Conservation (phyloP, 2,113 vertebrate genomes). For the Phylloscopus trochilus region DNA sequence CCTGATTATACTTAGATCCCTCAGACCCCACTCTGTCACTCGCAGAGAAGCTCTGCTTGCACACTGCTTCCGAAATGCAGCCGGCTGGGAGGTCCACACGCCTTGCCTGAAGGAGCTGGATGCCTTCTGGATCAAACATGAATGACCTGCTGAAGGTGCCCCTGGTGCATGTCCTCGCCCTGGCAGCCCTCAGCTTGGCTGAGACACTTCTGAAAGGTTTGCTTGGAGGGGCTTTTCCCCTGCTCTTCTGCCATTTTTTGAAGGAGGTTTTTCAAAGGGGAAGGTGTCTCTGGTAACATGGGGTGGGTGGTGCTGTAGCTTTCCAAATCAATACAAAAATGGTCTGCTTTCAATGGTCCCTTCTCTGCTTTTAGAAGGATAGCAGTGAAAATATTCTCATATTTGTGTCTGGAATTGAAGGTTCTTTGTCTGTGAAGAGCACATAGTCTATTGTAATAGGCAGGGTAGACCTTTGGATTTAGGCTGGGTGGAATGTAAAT, state of each 20-base stretch:
- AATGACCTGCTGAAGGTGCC: slow-evolving; percentile 76
- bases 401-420: background rate
- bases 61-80: slow-evolving; percentile 72
- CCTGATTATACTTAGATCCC: slow-evolving; percentile 82
- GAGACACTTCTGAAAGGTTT: slow-evolving; percentile 86
- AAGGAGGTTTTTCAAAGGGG: background rate
- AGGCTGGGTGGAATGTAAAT: background rate
- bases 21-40: slow-evolving; percentile 67
- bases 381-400: background rate
- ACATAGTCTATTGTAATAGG: background rate
- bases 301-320: fast-evolving
- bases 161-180: slow-evolving; percentile 72
- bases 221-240: slow-evolving; percentile 37
- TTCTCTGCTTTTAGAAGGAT: background rate
- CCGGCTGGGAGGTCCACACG: slow-evolving; percentile 51
- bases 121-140: slow-evolving; percentile 79
- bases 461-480: background rate
- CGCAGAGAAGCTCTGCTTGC: slow-evolving; percentile 43
- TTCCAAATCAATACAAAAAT: background rate
- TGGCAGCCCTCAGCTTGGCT: slow-evolving; percentile 77
- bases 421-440: background rate
- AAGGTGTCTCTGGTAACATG: background rate
- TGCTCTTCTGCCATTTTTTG: background rate
- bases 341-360: background rate
- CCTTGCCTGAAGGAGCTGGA: slow-evolving; percentile 48